These are phyloP conservation scores for Alexandromys fortis DNA, from an alignment of 2,113 vertebrate genomes.

Conservation along the genomic window DNA sequence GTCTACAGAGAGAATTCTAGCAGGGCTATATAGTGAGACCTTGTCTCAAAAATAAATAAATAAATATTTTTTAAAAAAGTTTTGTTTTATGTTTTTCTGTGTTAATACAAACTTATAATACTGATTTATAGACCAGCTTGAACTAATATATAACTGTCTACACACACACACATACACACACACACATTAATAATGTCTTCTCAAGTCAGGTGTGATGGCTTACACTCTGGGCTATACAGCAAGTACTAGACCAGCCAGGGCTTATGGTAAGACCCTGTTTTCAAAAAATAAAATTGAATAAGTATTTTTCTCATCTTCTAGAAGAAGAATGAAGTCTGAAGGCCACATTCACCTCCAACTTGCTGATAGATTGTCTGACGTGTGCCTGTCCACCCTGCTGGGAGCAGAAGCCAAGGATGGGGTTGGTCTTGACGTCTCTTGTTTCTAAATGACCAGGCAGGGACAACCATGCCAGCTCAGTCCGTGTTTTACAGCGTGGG, in stretches of 20 bases:
- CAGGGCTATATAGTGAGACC: not conserved
- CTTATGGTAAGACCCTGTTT: not conserved
- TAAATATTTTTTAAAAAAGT: not conserved
- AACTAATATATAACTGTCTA: not conserved
- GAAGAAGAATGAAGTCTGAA: not conserved
- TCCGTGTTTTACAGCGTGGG: not conserved
- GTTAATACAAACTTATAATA: not conserved
- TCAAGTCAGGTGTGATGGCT: not conserved
- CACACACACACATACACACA: not conserved
- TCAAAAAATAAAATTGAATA: not conserved
- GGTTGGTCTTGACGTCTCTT: not conserved
- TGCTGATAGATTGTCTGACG: not conserved
- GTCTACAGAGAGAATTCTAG: not conserved
- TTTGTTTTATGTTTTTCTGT: not conserved
- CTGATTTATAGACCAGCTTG: not conserved
- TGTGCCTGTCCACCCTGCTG: not conserved
- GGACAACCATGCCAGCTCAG: not conserved
- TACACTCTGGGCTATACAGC: not conserved
- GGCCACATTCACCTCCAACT: not conserved
- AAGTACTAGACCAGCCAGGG: not conserved
- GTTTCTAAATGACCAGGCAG: not conserved
- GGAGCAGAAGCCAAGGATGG: not conserved
- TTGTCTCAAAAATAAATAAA: not conserved
- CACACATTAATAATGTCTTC: not conserved
- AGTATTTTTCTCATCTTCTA: not conserved